Evolutionary conservation across 2,888 invertebrate species (phyloP).

Genomic region (Dermolepida albohirtum): DNA sequence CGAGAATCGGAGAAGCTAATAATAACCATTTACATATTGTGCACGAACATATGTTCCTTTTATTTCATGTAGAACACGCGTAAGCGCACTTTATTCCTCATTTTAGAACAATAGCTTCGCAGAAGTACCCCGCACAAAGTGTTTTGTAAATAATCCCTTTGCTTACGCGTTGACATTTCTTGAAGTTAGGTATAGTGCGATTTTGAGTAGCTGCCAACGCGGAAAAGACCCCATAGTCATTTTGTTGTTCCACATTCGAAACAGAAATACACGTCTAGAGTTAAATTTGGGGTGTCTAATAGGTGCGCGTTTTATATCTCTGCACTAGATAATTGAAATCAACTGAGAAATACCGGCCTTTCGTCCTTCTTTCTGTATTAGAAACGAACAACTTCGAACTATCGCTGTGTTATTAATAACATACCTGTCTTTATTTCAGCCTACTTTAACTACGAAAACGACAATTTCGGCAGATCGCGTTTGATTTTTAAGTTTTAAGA

Average conservation of each 20-base stretch:
- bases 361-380: conserved; percentile 4
- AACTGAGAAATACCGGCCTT: conserved; percentile 33
- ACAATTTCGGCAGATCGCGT: too few relatives aligned
- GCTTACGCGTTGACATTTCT: conserved; percentile 38
- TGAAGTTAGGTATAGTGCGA: conserved; percentile 38
- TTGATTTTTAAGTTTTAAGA: too few relatives aligned
- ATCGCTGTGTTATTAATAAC: too few relatives aligned
- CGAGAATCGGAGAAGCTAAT: too few relatives aligned
- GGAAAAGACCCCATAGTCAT: conserved; percentile 42
- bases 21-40: too few relatives aligned
- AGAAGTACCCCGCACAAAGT: conserved; percentile 4
- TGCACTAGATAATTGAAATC: conserved; percentile 37
- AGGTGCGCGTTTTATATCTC: conserved; percentile 27
- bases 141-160: conserved; percentile 16
- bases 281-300: conserved; percentile 40
- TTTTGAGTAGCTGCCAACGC: conserved; percentile 40
- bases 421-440: too few relatives aligned
- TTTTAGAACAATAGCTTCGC: conserved; percentile 11
- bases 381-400: too few relatives aligned
- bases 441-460: too few relatives aligned
- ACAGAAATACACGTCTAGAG: conserved; percentile 41
- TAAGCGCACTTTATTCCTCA: not conserved
- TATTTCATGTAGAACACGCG: not conserved
- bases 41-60: not conserved
- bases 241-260: conserved; percentile 40